phyloP scores from a whole-genome alignment of 2,113 vertebrate genomes.

The Marmota monax region DNA sequence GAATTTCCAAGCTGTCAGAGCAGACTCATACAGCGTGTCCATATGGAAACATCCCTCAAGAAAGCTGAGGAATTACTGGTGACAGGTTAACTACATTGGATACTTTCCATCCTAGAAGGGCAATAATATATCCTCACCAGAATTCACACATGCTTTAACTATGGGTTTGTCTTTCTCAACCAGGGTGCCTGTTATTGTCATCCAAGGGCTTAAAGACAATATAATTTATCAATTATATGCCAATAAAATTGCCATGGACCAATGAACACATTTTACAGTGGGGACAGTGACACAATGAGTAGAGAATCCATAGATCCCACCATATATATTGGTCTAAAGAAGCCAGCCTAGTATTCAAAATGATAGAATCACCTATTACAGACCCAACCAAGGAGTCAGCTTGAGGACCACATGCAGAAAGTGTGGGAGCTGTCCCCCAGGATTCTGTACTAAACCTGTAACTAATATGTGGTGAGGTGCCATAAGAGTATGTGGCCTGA shows the following conservation, averaged over 20 bases:
- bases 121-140: background rate
- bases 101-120: background rate
- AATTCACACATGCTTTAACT: slow-evolving; percentile 3
- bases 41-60: background rate
- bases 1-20: slow-evolving; percentile 1
- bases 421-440: background rate
- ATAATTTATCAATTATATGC: background rate
- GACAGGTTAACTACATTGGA: background rate
- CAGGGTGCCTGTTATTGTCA: background rate
- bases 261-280: background rate
- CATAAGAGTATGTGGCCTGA: background rate
- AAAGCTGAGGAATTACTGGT: background rate
- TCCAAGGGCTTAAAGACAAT: background rate
- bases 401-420: background rate
- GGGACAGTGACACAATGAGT: background rate
- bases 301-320: background rate
- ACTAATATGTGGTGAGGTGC: background rate
- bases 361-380: background rate
- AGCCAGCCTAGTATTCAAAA: background rate
- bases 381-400: background rate
- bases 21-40: background rate
- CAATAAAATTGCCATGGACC: background rate
- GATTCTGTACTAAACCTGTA: background rate
- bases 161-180: slow-evolving; percentile 6
- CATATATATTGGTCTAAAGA: background rate